These are phyloP conservation scores for Acrocephalus arundinaceus DNA, from an alignment of 2,113 vertebrate genomes.

Conservation along the genomic window DNA sequence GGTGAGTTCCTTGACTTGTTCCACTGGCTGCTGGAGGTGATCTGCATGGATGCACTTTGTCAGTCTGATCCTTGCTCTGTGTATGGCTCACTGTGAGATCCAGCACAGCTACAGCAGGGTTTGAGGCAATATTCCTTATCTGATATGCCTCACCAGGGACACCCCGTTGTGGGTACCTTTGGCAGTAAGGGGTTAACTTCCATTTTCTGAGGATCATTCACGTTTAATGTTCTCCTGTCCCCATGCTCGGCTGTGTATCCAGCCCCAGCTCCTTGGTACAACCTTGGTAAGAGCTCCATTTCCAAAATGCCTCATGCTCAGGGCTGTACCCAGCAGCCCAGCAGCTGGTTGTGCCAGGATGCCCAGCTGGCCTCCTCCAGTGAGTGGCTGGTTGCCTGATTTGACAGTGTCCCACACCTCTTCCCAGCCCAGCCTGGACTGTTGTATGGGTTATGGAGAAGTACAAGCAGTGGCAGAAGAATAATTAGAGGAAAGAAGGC, in stretches of 20 bases:
- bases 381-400: background rate
- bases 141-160: rapidly evolving
- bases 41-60: background rate
- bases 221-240: background rate
- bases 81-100: background rate
- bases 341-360: background rate
- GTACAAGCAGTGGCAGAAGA: background rate
- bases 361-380: background rate
- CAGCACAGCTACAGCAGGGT: background rate
- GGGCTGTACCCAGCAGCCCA: background rate
- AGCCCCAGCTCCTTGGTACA: background rate
- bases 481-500: background rate
- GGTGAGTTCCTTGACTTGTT: background rate
- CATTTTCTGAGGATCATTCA: rapidly evolving
- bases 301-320: background rate
- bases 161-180: rapidly evolving
- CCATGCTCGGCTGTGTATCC: rapidly evolving
- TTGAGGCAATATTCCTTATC: background rate
- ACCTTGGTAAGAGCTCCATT: background rate
- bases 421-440: background rate
- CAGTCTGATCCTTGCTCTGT: background rate
- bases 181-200: background rate
- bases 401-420: background rate
- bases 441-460: background rate
- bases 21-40: background rate